Evolutionary conservation across 1,140 invertebrate species (phyloP).

Genomic region (Cataglyphis hispanica): DNA sequence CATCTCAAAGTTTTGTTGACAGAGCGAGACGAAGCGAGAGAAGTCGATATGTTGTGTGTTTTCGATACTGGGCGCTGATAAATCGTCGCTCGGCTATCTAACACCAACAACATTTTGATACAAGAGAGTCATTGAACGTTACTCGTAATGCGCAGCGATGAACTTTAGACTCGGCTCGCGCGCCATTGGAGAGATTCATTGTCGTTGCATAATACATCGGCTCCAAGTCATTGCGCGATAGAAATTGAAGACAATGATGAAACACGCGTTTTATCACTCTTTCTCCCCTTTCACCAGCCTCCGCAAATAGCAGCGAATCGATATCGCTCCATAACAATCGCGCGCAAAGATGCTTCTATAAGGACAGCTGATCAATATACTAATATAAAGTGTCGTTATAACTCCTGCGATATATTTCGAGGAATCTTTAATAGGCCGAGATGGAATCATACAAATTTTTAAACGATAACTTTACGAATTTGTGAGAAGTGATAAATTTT

Average conservation of each 20-base stretch:
- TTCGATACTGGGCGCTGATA: slow-evolving; percentile 37
- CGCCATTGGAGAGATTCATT: slow-evolving; percentile 33
- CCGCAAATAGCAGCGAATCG: slow-evolving; percentile 51
- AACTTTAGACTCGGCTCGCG: slow-evolving; percentile 58
- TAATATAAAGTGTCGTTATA: not conserved
- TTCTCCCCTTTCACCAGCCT: slow-evolving; percentile 27
- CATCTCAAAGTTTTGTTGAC: slow-evolving; percentile 13
- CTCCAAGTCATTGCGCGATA: slow-evolving; percentile 50
- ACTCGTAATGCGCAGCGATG: slow-evolving; percentile 39
- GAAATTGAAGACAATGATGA: slow-evolving; percentile 65
- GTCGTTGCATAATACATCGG: slow-evolving; percentile 52
- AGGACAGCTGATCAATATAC: not conserved
- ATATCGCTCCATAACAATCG: slow-evolving; percentile 37
- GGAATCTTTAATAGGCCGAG: not conserved
- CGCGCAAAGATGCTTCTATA: slow-evolving; percentile 16
- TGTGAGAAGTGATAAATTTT: no score
- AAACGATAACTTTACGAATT: no score
- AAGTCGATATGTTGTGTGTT: slow-evolving; percentile 7
- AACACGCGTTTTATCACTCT: slow-evolving; percentile 53
- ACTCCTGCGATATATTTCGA: not conserved
- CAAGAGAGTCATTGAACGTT: slow-evolving; percentile 65
- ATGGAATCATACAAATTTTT: no score
- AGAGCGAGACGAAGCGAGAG: slow-evolving; percentile 7
- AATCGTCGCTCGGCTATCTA: slow-evolving; percentile 21
- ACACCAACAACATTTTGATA: slow-evolving; percentile 39